Base-by-base conservation (phyloP, 1,140 invertebrate genomes). In the Leptinotarsa texana region DNA sequence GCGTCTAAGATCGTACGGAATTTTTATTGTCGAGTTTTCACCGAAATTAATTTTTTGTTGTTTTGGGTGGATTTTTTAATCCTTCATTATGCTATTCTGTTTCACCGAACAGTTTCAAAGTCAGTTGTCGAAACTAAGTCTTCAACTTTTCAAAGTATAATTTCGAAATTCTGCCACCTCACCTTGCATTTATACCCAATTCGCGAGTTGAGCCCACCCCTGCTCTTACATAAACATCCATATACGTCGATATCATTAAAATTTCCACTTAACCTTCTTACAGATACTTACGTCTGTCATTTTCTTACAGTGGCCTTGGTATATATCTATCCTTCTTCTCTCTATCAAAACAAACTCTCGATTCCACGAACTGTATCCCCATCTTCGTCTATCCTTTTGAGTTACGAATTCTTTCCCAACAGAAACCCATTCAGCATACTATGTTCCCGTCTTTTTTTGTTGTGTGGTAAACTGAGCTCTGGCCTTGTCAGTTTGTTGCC, bases 401-500 rank as follows among this genome's bases (percentile, higher is more conserved):
- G 33, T 67, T 62, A n/a, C 21, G 17, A 17, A n/a, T 62, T 62
- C 61, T 62, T 65, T 27, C 17, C 24, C 63, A 27, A 27, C 63
- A 22, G 63, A 65, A 65, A 65, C 63, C 13, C 63, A 65, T 27
- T 65, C 18, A 65, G 21, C 4, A 15, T 27, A 15, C 13, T 18
- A 27, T 69, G 13, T 57, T 22, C 22, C 22, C 1, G 27, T 72
- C 70, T 72, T 51, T 17, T 18, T 72, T 51, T 21, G 51, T n/a
- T 51, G 13, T 17, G 22, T 22, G 13, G 49, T 22, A 22, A 15
- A 62, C 22, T 22, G 6, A 24, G 22, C 57, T 18, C 62, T 49
- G 63, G 48, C 73, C 49, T 51, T 62, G 48, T 75, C 74, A 47
- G 63, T 68, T 75, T 67, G 74, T 66, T 63, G 71, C 71, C 74